Evolutionary conservation across 2,888 invertebrate genomes (phyloP).

Genomic region (Cenopis cana): DNA sequence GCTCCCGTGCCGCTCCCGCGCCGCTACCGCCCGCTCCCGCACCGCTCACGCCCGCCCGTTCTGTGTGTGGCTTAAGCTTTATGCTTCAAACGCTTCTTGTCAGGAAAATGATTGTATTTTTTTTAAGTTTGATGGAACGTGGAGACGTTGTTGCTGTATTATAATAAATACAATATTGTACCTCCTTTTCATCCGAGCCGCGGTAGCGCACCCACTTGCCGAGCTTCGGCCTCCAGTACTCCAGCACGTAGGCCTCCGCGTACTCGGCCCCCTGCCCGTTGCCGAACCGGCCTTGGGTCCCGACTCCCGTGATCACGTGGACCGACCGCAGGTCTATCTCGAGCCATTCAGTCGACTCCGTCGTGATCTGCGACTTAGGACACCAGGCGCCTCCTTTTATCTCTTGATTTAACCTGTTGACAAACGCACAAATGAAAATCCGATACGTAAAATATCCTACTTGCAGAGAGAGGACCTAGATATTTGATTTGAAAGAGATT

Average conservation of each 20-base stretch:
- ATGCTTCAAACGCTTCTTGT: too few species aligned
- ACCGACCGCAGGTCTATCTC: constrained; percentile 92
- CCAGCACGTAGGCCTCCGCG: constrained; percentile 92
- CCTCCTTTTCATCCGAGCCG: constrained; percentile 90
- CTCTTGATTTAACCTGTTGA: constrained; percentile 91
- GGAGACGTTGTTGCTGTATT: too few species aligned
- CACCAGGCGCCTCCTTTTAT: constrained; percentile 97
- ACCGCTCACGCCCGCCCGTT: too few species aligned
- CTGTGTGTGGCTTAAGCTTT: too few species aligned
- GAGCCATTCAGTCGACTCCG: constrained; percentile 91
- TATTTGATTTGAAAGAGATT: background rate
- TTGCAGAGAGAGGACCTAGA: background rate
- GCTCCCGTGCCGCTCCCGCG: too few species aligned
- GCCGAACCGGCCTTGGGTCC: constrained; percentile 95
- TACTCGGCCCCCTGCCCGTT: constrained; percentile 96
- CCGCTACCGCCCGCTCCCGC: too few species aligned
- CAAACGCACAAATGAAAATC: background rate
- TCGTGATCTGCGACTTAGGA: constrained; percentile 91
- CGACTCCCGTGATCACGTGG: constrained; percentile 92
- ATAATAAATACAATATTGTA: constrained; percentile 58
- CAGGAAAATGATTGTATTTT: too few species aligned
- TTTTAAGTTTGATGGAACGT: too few species aligned
- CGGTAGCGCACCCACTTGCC: constrained; percentile 94
- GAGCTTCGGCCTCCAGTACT: constrained; percentile 92
- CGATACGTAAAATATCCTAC: background rate